These are phyloP conservation scores for Turnix velox DNA, from an alignment of 2,113 vertebrate genomes.

Conservation along the genomic window DNA sequence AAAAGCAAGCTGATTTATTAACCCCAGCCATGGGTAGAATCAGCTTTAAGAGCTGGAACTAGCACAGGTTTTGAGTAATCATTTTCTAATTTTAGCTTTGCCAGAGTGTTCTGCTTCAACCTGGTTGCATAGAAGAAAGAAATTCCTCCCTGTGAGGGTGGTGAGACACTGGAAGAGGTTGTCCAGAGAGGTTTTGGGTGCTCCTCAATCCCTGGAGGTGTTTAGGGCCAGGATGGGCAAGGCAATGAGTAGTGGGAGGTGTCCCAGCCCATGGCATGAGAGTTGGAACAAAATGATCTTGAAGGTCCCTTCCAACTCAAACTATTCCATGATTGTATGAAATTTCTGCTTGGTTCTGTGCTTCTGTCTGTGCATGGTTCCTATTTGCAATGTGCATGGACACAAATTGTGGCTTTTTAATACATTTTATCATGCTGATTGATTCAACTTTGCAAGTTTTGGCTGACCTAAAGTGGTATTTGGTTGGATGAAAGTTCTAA, in stretches of 20 bases:
- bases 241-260: no score
- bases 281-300: no score
- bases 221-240: no score
- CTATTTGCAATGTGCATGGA: accelerated
- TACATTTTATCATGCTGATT: neutral
- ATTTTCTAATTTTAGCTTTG: slow-evolving; percentile 32
- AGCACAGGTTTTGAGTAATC: neutral
- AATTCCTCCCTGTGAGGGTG: no score
- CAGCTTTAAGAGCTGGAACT: slow-evolving; percentile 29
- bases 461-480: neutral
- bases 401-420: neutral
- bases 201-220: no score
- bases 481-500: neutral
- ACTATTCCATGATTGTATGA: no score
- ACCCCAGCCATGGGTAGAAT: neutral
- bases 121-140: no score
- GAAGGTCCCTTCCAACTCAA: no score
- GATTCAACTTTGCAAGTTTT: neutral
- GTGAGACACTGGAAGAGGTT: no score
- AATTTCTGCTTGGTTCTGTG: neutral
- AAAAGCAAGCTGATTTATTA: slow-evolving; percentile 43
- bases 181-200: no score
- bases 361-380: neutral
- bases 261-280: no score
- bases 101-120: neutral